Evolutionary conservation across 92 coral and sea anemone genomes (phyloP), one percentile per base, ranked within the genome.

Genomic region (Phenganax stokvisi): DNA sequence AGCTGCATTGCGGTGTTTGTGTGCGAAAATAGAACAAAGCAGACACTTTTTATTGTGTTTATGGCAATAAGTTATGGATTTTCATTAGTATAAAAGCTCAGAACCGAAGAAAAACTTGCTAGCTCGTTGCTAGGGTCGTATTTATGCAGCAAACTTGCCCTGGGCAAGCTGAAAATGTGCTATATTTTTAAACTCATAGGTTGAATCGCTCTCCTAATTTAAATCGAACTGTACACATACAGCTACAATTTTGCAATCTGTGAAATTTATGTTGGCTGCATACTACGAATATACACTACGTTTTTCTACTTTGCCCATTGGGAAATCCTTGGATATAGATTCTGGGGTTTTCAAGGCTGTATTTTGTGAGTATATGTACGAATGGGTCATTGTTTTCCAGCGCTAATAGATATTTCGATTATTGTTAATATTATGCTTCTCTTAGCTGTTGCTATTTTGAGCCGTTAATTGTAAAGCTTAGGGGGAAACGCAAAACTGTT

Each of bases 401-500:
- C 16, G 53, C 47, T 37, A 37, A 29, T 51, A 28, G 73, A 68
- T 68, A 76, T 47, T 9, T 13, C 44, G 70, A 57, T 57, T 57
- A 29, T 37, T 30, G 53, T 76, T n/a, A 54, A 37, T 37, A 76
- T 30, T 59, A 76, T 54, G 61, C 30, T 59, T 30, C 73, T 68
- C 73, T 68, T 68, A 12, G 81, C 81, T 76, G 81, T 76, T 76
- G 69, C 81, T 76, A 76, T 76, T 76, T 76, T 76, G 70, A 76
- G 81, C 31, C 67, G 0, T 76, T 59, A 76, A 76, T 76, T 76
- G 81, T 67, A 56, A 56, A 76, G 80, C 51, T 47, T 58, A 75
- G 51, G 66, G 73, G 81, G 81, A 59, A 76, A 76, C 17, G 66
- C n/a, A 56, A 76, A 76, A 76, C 81, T 57, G 81, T 76, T 76